Evolutionary conservation across 53 echinoderm and acorn worm genomes (phyloP).

Genomic region (Mesocentrotus franciscanus): DNA sequence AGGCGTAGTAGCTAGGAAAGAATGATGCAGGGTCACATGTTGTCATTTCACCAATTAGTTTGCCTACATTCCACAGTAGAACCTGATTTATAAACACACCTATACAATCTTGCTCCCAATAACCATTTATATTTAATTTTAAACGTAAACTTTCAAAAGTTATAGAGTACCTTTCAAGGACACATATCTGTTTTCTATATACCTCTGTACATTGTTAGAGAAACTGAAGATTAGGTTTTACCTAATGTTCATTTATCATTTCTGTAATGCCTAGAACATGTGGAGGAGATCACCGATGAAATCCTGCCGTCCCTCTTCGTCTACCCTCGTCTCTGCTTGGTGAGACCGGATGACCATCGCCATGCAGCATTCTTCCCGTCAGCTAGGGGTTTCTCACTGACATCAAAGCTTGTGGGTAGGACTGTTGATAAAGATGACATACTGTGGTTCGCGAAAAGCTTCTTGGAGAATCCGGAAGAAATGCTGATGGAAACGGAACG

Average conservation of each 20-base stretch:
- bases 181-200: too few species aligned
- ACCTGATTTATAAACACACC: too few species aligned
- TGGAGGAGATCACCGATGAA: constrained; percentile 76
- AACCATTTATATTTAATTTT: too few species aligned
- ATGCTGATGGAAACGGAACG: constrained; percentile 82
- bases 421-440: constrained; percentile 71
- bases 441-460: constrained; percentile 68
- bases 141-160: too few species aligned
- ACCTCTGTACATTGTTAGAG: background rate
- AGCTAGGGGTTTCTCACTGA: constrained; percentile 23
- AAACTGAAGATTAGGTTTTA: background rate
- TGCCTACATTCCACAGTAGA: too few species aligned
- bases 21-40: too few species aligned
- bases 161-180: too few species aligned
- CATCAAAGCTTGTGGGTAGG: constrained; percentile 58
- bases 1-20: too few species aligned
- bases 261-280: constrained; percentile 69
- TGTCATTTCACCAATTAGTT: too few species aligned
- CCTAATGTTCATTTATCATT: background rate
- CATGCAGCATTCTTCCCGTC: constrained; percentile 88
- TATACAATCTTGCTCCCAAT: too few species aligned
- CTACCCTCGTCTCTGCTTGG: constrained; percentile 91
- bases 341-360: constrained; percentile 79
- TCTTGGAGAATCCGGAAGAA: constrained; percentile 67
- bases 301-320: constrained; percentile 86